Evolutionary conservation across 2,113 vertebrate genomes (phyloP).

Genomic region (Ophthalmolycus amberensis): DNA sequence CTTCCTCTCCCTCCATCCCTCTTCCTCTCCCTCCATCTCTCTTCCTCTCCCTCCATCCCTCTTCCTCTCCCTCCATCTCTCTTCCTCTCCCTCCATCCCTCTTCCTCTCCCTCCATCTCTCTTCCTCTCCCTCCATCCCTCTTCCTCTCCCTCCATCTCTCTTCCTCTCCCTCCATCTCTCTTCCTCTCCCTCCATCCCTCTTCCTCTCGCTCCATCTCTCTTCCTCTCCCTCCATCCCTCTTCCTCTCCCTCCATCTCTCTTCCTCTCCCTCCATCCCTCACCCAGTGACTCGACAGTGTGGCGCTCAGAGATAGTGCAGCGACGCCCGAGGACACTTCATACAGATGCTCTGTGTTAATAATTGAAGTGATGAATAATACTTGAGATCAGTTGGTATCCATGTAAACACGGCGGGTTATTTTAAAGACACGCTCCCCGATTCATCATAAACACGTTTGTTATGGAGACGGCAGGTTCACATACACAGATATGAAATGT

Average conservation of each 20-base stretch:
- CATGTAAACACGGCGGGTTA: no score
- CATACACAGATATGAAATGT: no score
- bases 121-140: neutral
- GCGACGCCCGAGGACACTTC: neutral
- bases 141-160: slow-evolving; percentile 17
- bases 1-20: no score
- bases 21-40: no score
- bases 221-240: no score
- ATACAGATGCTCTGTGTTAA: neutral
- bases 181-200: no score
- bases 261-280: slow-evolving; percentile 12
- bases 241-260: no score
- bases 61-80: neutral
- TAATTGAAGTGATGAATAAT: neutral
- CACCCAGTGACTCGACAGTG: slow-evolving; percentile 14
- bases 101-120: slow-evolving; percentile 7
- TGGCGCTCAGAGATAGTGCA: neutral
- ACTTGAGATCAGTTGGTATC: neutral
- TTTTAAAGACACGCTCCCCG: neutral
- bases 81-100: neutral
- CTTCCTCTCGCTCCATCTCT: no score
- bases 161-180: neutral
- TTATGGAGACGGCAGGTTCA: no score
- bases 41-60: no score
- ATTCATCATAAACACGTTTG: neutral